Percentiles rank a stretch among this genome's conserved stretches.
These are phyloP conservation scores for Sussaba pulchella DNA, from an alignment of 2,888 invertebrate genomes.

Conservation along the genomic window DNA sequence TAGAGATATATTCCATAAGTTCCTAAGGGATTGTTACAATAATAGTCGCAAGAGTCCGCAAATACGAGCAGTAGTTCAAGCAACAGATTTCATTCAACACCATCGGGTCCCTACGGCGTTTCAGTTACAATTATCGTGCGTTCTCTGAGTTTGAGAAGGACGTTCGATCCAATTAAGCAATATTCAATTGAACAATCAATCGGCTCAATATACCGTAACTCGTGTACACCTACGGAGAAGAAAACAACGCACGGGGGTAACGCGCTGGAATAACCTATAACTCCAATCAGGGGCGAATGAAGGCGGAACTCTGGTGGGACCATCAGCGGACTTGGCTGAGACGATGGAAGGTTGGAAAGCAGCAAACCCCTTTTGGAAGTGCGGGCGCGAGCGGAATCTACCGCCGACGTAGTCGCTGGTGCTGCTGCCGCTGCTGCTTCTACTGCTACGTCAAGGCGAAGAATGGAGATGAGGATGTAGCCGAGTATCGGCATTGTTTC, in stretches of 20 bases:
- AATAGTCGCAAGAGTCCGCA: not conserved
- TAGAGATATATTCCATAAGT: not conserved
- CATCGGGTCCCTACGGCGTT: no score
- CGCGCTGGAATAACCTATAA: slow-evolving; percentile 78
- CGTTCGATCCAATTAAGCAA: not conserved
- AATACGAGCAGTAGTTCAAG: no score
- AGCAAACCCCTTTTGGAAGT: slow-evolving; percentile 46
- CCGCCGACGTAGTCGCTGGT: slow-evolving; percentile 8
- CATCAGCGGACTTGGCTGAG: slow-evolving; percentile 46
- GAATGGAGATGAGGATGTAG: slow-evolving; percentile 85
- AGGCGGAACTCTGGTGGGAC: slow-evolving; percentile 79
- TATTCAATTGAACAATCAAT: not conserved
- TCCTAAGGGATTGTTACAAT: not conserved
- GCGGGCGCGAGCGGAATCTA: slow-evolving; percentile 38
- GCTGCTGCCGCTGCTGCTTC: slow-evolving; percentile 15
- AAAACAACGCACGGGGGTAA: not conserved
- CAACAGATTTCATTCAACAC: no score
- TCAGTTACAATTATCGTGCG: no score
- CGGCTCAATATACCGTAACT: not conserved
- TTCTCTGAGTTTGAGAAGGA: no score
- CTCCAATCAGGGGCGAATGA: slow-evolving; percentile 83
- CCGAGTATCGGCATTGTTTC: slow-evolving; percentile 85
- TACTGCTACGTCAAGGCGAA: slow-evolving; percentile 81
- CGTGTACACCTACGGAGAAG: not conserved
- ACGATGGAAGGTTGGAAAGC: slow-evolving; percentile 26